These are phyloP conservation scores for Rhabdophis nuchalis DNA, from an alignment of 2,797 vertebrate genomes.

Conservation along the genomic window DNA sequence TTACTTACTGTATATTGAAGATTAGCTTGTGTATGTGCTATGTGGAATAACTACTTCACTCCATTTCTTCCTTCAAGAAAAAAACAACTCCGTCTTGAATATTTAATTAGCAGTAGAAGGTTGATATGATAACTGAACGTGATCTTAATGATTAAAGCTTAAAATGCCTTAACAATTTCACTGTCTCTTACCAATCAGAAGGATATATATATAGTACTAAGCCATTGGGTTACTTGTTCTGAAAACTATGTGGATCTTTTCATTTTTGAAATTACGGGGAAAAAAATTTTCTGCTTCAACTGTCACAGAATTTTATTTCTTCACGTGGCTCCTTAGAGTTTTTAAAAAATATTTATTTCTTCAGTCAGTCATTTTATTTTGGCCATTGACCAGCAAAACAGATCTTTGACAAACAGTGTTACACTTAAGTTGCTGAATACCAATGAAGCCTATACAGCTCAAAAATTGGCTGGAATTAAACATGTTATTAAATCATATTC, in stretches of 20 bases:
- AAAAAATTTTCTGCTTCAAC: background rate
- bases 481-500: background rate
- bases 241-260: background rate
- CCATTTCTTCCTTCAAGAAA: constrained; percentile 9
- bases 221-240: background rate
- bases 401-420: background rate
- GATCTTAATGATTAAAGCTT: background rate
- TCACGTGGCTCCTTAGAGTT: background rate
- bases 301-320: background rate
- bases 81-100: constrained; percentile 22
- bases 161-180: background rate
- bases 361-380: background rate
- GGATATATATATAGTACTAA: background rate
- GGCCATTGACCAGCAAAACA: background rate
- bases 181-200: background rate
- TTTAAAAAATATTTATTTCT: background rate
- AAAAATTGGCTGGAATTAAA: background rate
- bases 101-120: constrained; percentile 23
- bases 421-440: background rate
- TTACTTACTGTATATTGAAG: background rate
- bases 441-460: background rate
- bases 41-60: background rate
- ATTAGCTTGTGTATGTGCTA: constrained; percentile 5
- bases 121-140: constrained; percentile 4
- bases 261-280: background rate